Evolutionary conservation across 2,113 vertebrate species (phyloP).

Genomic region (Pan paniscus): DNA sequence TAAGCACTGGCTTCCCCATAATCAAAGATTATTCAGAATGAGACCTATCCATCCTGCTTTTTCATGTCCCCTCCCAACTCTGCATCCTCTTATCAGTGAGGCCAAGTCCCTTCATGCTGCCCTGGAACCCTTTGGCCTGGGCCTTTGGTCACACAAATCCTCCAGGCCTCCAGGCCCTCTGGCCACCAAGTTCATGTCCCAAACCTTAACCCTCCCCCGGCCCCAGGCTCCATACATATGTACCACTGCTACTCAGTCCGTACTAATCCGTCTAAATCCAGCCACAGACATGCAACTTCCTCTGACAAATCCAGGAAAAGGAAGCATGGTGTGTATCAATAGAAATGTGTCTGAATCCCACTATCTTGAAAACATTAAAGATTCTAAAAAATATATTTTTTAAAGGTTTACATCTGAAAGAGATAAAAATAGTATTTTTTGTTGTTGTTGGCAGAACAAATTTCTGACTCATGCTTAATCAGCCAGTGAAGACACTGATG

Average conservation of each 20-base stretch:
- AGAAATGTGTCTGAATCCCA: background rate
- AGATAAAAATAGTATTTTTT: background rate
- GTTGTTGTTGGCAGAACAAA: background rate
- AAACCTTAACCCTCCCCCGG: background rate
- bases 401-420: background rate
- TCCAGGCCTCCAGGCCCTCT: background rate
- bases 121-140: background rate
- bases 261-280: background rate
- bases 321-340: background rate
- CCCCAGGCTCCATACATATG: rapidly evolving
- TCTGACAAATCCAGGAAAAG: background rate
- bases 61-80: background rate
- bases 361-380: background rate
- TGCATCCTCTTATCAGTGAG: background rate
- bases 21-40: background rate
- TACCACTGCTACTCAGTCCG: background rate
- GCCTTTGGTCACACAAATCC: background rate
- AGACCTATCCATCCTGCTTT: background rate
- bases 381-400: background rate
- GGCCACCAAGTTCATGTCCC: background rate
- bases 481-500: background rate
- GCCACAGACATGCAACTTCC: background rate
- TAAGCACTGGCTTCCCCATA: background rate
- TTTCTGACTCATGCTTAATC: background rate
- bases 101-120: background rate